Conservation (phyloP, 2,113 vertebrate genomes). For the Centrocercus urophasianus region DNA sequence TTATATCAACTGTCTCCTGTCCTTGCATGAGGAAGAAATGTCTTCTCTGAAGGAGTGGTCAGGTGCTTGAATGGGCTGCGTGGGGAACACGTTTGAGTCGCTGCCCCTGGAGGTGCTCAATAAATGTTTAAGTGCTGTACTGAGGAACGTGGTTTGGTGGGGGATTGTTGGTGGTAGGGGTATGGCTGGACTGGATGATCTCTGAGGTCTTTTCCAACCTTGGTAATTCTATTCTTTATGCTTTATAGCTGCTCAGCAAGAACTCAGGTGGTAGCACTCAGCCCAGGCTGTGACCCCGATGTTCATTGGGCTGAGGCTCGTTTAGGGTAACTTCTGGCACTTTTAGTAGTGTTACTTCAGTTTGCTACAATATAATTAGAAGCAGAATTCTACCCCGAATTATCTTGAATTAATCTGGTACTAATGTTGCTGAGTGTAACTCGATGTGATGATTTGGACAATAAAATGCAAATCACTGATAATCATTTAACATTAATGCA, state of each 20-base stretch:
- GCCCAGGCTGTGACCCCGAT: not conserved
- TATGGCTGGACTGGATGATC: too few species aligned
- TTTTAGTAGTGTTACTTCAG: not conserved
- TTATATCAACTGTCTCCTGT: too few species aligned
- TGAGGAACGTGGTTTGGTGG: too few species aligned
- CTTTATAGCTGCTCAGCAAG: not conserved
- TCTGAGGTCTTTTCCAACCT: too few species aligned
- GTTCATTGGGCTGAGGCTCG: rapidly evolving
- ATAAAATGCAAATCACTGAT: not conserved
- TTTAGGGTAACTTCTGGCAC: not conserved
- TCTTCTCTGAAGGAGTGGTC: too few species aligned
- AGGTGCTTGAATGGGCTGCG: too few species aligned
- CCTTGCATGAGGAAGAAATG: too few species aligned
- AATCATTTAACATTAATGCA: not conserved
- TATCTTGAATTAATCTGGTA: not conserved
- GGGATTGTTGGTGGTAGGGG: too few species aligned
- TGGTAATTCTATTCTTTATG: too few species aligned
- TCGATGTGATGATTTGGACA: not conserved
- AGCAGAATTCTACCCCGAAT: not conserved
- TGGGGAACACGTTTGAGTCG: too few species aligned
- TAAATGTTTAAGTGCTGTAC: too few species aligned
- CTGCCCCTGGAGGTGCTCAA: too few species aligned
- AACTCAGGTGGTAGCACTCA: not conserved
- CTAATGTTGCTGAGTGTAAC: not conserved
- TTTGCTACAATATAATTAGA: rapidly evolving